Evolutionary conservation across 2,113 vertebrate genomes (phyloP).

Genomic region (Micronycteris hirsuta): DNA sequence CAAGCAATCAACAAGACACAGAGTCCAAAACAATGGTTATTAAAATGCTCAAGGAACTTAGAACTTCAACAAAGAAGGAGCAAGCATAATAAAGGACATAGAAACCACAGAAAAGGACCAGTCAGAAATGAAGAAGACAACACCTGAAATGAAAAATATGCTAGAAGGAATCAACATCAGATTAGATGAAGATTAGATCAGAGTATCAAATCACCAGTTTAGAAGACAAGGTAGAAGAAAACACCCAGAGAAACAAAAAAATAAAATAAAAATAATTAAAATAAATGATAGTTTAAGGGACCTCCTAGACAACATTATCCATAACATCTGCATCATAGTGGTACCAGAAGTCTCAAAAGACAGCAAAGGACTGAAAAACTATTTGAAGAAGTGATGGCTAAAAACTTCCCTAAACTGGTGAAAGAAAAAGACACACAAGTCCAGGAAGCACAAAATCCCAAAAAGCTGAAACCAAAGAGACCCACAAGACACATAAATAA

Average conservation of each 20-base stretch:
- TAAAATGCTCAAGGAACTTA: not conserved
- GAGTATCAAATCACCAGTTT: not conserved
- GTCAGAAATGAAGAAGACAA: not conserved
- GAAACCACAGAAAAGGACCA: not conserved
- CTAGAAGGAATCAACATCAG: not conserved
- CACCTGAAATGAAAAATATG: not conserved
- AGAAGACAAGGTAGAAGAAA: not conserved
- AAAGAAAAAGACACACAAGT: not conserved
- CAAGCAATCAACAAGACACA: not conserved
- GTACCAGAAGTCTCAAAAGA: not conserved
- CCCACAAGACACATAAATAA: not conserved
- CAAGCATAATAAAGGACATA: not conserved
- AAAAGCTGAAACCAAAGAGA: not conserved
- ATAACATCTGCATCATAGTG: not conserved
- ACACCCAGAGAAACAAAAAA: not conserved
- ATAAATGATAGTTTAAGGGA: not conserved
- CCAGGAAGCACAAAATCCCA: not conserved
- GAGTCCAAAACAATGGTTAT: not conserved
- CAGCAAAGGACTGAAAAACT: not conserved
- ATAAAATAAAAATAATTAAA: not conserved
- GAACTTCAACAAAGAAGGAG: not conserved
- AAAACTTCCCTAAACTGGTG: not conserved
- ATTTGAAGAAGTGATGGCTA: not conserved
- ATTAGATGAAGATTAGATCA: not conserved
- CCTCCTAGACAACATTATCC: not conserved